Conservation (phyloP, 2,797 vertebrate species). For the Leucoraja ocellata region DNA sequence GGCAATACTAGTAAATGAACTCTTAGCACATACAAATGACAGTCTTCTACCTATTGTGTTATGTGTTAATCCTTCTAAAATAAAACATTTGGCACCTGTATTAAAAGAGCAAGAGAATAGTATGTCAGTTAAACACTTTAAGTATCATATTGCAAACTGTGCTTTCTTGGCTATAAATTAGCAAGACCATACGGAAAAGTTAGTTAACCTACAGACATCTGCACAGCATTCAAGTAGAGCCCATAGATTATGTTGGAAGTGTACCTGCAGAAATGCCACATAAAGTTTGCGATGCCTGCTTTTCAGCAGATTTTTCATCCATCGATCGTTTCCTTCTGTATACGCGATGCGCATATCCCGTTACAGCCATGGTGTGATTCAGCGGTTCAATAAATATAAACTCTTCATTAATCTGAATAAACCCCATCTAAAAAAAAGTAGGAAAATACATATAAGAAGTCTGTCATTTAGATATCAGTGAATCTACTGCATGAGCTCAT, state of each 20-base stretch:
- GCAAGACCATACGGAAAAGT: not conserved
- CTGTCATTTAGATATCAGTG: slow-evolving; percentile 42
- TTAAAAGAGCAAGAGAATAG: not conserved
- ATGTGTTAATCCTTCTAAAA: not conserved
- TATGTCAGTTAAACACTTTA: not conserved
- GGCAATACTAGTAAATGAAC: not conserved
- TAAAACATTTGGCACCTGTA: not conserved
- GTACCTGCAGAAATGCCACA: slow-evolving; percentile 68
- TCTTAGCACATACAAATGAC: not conserved
- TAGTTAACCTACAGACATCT: not conserved
- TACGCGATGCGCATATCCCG: slow-evolving; percentile 67
- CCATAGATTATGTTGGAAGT: not conserved
- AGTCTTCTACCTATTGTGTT: not conserved
- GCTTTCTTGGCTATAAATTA: not conserved
- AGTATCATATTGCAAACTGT: not conserved
- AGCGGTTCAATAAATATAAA: slow-evolving; percentile 74
- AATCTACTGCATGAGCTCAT: slow-evolving; percentile 43
- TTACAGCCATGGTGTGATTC: slow-evolving; percentile 62
- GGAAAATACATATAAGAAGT: slow-evolving; percentile 42
- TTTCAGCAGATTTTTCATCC: slow-evolving; percentile 55
- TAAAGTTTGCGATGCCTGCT: slow-evolving; percentile 50
- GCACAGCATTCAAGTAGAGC: not conserved
- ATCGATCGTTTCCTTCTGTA: slow-evolving; percentile 64
- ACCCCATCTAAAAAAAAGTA: slow-evolving; percentile 65
- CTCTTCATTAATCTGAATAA: slow-evolving; percentile 71